Conservation (phyloP, 2,797 vertebrate species). For the Oceanodroma leucorhoa region DNA sequence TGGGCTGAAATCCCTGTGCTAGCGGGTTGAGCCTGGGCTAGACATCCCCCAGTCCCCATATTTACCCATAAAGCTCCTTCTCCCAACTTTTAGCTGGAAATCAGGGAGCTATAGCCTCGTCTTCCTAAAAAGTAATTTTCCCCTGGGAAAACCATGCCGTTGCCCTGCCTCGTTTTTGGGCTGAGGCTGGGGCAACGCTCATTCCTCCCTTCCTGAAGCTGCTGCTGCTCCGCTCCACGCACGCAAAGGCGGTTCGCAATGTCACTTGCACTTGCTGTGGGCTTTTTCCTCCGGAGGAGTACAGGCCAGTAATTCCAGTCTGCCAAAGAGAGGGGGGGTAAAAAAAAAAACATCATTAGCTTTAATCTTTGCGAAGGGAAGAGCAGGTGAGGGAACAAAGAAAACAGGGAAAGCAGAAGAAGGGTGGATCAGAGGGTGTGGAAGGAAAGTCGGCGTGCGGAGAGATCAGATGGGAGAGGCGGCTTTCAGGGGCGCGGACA, state of each 20-base stretch:
- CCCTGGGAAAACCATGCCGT: background rate
- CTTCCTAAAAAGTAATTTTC: background rate
- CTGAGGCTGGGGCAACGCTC: fast-evolving
- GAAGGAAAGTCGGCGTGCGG: fast-evolving
- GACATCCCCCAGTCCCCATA: background rate
- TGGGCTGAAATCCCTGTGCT: background rate
- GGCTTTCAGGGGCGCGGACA: fast-evolving
- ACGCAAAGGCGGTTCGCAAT: background rate
- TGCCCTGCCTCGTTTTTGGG: fast-evolving
- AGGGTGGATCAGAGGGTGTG: background rate
- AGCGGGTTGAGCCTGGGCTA: background rate
- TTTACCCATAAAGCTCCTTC: background rate
- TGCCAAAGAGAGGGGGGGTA: background rate
- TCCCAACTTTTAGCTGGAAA: background rate
- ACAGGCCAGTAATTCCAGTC: background rate
- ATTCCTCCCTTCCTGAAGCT: fast-evolving
- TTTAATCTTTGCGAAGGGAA: background rate
- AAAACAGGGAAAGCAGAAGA: background rate
- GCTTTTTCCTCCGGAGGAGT: background rate
- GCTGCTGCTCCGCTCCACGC: fast-evolving
- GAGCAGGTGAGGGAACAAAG: background rate
- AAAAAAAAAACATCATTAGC: background rate
- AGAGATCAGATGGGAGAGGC: background rate
- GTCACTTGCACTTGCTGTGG: fast-evolving
- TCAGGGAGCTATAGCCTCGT: background rate